Evolutionary conservation across 2,797 vertebrate genomes (phyloP).

Genomic region (Peromyscus attwateri): DNA sequence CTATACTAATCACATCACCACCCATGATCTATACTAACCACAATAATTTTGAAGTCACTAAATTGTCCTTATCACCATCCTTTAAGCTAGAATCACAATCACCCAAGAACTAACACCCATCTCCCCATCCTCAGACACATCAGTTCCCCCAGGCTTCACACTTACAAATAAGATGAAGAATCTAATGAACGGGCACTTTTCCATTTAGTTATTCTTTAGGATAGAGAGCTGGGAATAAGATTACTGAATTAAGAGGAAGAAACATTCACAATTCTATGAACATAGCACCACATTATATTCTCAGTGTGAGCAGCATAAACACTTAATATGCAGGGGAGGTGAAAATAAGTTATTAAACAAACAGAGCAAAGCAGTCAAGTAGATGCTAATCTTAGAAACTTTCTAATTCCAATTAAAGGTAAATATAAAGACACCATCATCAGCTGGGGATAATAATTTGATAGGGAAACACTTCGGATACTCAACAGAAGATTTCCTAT

Average conservation of each 20-base stretch:
- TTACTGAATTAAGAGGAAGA: background rate
- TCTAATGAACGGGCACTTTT: background rate
- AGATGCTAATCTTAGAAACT: slow-evolving; percentile 54
- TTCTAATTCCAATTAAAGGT: slow-evolving; percentile 70
- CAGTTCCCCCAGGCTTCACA: slow-evolving; percentile 32
- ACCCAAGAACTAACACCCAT: slow-evolving; percentile 7
- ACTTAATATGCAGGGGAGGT: slow-evolving; percentile 13
- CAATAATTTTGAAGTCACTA: slow-evolving; percentile 43
- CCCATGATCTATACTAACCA: background rate
- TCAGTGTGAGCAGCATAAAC: slow-evolving; percentile 16
- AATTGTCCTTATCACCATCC: slow-evolving; percentile 1
- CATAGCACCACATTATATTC: slow-evolving; percentile 58
- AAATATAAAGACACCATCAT: slow-evolving; percentile 62
- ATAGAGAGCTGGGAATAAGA: slow-evolving; percentile 26
- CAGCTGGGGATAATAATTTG: slow-evolving; percentile 10
- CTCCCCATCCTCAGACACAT: slow-evolving; percentile 12
- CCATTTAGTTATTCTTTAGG: slow-evolving; percentile 31
- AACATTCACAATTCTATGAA: slow-evolving; percentile 56
- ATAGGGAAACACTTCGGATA: slow-evolving; percentile 50
- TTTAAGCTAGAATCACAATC: slow-evolving; percentile 25
- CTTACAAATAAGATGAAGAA: slow-evolving; percentile 47
- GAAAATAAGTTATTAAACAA: slow-evolving; percentile 72
- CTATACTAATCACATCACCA: background rate
- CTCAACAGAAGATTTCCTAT: slow-evolving; percentile 54
- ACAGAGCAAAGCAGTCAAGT: slow-evolving; percentile 44